phyloP scores from a whole-genome alignment of 2,113 vertebrate genomes.

The Rhynchomys soricoides region DNA sequence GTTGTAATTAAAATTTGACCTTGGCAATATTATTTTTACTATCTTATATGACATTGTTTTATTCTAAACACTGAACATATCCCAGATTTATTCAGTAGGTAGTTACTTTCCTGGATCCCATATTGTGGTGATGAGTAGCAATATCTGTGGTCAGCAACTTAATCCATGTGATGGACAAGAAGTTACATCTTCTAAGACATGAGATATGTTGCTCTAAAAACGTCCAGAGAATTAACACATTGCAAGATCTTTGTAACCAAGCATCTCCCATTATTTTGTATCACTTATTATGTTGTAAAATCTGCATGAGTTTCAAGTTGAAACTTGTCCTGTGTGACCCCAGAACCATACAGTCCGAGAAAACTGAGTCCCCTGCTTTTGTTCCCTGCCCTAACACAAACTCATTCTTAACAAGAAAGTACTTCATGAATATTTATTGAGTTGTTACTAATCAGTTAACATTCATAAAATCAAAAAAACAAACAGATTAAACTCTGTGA shows the following conservation, averaged over 20 bases:
- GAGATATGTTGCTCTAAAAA: not conserved
- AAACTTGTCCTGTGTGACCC: not conserved
- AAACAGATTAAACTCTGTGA: accelerated
- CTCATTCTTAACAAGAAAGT: not conserved
- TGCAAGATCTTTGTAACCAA: not conserved
- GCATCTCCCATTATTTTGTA: no score
- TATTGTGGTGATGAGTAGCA: not conserved
- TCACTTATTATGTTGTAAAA: not conserved
- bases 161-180: not conserved
- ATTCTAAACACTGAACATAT: not conserved
- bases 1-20: not conserved
- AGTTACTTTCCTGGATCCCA: not conserved
- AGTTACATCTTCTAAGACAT: no score
- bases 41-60: not conserved
- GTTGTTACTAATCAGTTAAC: not conserved
- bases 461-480: not conserved
- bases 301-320: not conserved
- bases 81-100: not conserved
- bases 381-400: accelerated
- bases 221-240: not conserved
- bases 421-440: not conserved
- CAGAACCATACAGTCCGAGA: not conserved
- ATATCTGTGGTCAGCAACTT: accelerated
- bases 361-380: not conserved
- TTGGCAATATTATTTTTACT: not conserved